Percentiles rank a stretch among this genome's conserved stretches.
Evolutionary conservation across 2,797 vertebrate species (phyloP).

Genomic region (Gallinago stenura): DNA sequence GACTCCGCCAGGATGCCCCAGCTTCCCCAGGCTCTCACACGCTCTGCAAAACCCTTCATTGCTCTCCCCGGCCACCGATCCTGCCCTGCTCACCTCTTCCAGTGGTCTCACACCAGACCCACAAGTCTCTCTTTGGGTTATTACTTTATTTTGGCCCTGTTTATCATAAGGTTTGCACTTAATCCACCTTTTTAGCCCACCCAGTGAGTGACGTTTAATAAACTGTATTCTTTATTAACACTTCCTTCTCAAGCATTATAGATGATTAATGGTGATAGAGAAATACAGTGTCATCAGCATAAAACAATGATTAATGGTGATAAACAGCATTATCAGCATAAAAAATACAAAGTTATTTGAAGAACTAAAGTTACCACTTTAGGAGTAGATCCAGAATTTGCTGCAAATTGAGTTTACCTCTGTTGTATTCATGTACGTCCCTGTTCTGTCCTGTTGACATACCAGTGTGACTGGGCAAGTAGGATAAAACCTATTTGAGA

Average conservation of each 20-base stretch:
- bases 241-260: constrained; percentile 30
- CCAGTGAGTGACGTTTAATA: constrained; percentile 34
- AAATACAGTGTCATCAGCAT: constrained; percentile 60
- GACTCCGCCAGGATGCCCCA: not conserved
- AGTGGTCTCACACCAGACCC: not conserved
- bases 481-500: not conserved
- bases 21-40: rapidly evolving
- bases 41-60: not conserved
- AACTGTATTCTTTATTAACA: constrained; percentile 59
- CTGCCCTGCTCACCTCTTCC: rapidly evolving
- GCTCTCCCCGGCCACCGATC: rapidly evolving
- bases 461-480: not conserved
- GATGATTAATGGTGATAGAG: constrained; percentile 63
- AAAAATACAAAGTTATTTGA: constrained; percentile 15
- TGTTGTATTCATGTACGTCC: not conserved
- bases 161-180: not conserved
- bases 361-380: not conserved
- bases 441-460: not conserved
- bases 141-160: not conserved
- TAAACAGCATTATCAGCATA: constrained; percentile 34
- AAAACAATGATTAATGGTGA: constrained; percentile 67
- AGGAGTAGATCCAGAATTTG: not conserved
- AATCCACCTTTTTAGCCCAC: not conserved
- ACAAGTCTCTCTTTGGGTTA: not conserved
- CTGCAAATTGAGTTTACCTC: not conserved